These are phyloP conservation scores for Phocides pigmalion DNA, from an alignment of 1,140 invertebrate species.

Conservation along the genomic window DNA sequence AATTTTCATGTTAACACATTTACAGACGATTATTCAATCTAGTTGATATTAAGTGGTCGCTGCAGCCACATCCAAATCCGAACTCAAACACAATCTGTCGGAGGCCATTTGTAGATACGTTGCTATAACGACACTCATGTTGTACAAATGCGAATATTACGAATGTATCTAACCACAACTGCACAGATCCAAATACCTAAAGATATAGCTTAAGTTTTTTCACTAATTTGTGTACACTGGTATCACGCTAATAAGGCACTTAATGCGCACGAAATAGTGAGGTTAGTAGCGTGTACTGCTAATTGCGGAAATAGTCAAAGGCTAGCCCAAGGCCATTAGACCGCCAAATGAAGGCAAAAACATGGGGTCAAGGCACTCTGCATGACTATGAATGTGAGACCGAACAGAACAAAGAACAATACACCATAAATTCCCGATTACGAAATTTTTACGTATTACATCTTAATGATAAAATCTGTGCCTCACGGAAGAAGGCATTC, in stretches of 20 bases:
- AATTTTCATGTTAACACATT: too few relatives aligned
- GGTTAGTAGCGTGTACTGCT: conserved; percentile 49
- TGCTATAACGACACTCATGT: too few relatives aligned
- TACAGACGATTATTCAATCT: too few relatives aligned
- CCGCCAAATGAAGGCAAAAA: conserved; percentile 68
- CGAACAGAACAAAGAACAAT: conserved; percentile 63
- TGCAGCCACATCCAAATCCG: too few relatives aligned
- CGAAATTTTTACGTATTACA: conserved; percentile 36
- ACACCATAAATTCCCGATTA: conserved; percentile 39
- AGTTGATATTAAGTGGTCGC: too few relatives aligned
- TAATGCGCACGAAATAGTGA: conserved; percentile 46
- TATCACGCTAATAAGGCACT: conserved; percentile 40
- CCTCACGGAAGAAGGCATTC: conserved; percentile 6
- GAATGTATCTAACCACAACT: neutral
- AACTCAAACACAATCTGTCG: too few relatives aligned
- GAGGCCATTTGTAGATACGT: too few relatives aligned
- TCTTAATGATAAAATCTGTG: conserved; percentile 21
- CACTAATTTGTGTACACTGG: neutral
- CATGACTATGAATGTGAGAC: conserved; percentile 59
- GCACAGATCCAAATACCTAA: conserved; percentile 1
- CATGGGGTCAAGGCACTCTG: conserved; percentile 64
- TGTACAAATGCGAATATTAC: neutral
- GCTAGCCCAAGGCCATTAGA: conserved; percentile 66
- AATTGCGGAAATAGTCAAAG: conserved; percentile 73
- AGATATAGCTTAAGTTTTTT: conserved; percentile 4